Conservation (phyloP, 1,140 invertebrate genomes). For the Nephila pilipes region DNA sequence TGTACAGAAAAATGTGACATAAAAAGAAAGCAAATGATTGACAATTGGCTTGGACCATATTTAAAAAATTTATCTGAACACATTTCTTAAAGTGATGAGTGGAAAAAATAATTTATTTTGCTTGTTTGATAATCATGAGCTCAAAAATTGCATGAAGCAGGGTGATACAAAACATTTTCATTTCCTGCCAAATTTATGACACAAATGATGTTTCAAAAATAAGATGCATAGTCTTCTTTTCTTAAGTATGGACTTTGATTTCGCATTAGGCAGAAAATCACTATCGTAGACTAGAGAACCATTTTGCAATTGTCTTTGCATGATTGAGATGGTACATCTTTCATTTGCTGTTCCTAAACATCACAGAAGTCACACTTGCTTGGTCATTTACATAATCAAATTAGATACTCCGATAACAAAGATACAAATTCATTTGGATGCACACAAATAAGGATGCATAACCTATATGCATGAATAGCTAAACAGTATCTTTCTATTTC, state of each 20-base stretch:
- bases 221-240: not conserved
- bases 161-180: not conserved
- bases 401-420: not conserved
- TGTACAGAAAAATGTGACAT: conserved; percentile 44
- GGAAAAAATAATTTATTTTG: not conserved
- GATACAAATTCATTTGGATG: not conserved
- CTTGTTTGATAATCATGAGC: not conserved
- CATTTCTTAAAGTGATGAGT: not conserved
- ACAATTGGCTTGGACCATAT: conserved; percentile 35
- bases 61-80: conserved; percentile 7
- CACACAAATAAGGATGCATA: not conserved
- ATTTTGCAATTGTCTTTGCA: too few relatives aligned
- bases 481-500: not conserved
- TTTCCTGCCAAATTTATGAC: not conserved
- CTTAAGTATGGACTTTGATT: conserved; percentile 12
- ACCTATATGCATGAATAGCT: not conserved
- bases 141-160: not conserved
- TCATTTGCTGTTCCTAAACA: not conserved
- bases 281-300: not conserved
- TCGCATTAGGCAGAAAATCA: not conserved
- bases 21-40: conserved; percentile 37
- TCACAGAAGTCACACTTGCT: not conserved
- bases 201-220: not conserved
- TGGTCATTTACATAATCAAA: not conserved
- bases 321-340: not conserved